Percentiles rank a stretch among this genome's conserved stretches.
These are phyloP conservation scores for Caenorhabditis auriculariae DNA, from an alignment of 2,888 invertebrate genomes.

Conservation along the genomic window DNA sequence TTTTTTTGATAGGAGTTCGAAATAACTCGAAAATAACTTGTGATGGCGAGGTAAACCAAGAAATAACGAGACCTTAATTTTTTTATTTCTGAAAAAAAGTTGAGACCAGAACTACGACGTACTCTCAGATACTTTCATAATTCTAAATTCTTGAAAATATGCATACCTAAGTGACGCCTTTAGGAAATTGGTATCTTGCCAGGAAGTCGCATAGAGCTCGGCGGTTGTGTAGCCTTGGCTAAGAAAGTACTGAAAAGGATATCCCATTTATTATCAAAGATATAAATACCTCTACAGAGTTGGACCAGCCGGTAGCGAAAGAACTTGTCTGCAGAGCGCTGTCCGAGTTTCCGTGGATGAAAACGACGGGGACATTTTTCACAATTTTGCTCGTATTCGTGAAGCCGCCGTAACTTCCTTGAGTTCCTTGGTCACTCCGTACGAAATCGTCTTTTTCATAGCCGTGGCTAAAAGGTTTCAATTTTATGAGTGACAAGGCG, in stretches of 20 bases:
- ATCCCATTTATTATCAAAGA: too few relatives aligned
- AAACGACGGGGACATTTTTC: constrained; percentile 31
- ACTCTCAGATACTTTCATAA: too few relatives aligned
- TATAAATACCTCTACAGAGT: too few relatives aligned
- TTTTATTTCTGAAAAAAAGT: too few relatives aligned
- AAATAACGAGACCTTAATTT: too few relatives aligned
- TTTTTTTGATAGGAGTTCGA: too few relatives aligned
- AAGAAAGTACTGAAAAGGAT: constrained; percentile 33
- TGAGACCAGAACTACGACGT: too few relatives aligned
- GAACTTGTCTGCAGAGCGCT: constrained; percentile 27
- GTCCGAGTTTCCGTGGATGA: constrained; percentile 52
- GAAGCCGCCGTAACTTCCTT: constrained; percentile 46
- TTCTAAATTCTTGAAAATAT: too few relatives aligned
- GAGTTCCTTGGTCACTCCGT: constrained; percentile 32
- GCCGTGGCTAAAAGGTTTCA: constrained; percentile 35
- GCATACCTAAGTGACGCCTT: constrained; percentile 15
- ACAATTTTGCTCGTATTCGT: too few relatives aligned
- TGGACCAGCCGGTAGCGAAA: constrained; percentile 39
- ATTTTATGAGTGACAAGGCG: too few relatives aligned
- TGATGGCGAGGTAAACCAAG: too few relatives aligned
- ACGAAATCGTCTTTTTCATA: constrained; percentile 35
- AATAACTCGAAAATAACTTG: too few relatives aligned
- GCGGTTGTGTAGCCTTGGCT: constrained; percentile 33
- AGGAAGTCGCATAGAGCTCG: constrained; percentile 47
- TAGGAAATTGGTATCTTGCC: constrained; percentile 40